Conservation (phyloP, 2,888 invertebrate genomes). For the Limnephilus lunatus region DNA sequence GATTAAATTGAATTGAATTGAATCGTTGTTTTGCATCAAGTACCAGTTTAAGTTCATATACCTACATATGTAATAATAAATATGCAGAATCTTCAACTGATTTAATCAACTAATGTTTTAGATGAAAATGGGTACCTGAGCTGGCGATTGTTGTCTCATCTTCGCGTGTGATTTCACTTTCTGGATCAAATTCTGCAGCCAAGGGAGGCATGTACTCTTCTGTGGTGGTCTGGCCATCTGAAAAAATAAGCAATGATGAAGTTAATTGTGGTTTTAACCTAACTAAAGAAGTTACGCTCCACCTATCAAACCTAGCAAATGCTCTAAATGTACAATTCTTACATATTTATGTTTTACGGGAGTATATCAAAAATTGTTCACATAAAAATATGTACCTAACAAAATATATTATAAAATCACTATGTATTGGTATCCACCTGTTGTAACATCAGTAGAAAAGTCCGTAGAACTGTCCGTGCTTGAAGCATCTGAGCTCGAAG, state of each 20-base stretch:
- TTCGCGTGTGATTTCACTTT: constrained; percentile 35
- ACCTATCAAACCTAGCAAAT: not conserved
- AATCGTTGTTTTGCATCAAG: not conserved
- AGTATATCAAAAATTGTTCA: not conserved
- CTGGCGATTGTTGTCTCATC: constrained; percentile 30
- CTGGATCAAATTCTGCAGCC: constrained; percentile 45
- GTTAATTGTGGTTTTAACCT: not conserved
- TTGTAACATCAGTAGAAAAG: constrained; percentile 55
- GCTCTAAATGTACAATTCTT: not conserved
- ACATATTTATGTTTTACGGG: not conserved
- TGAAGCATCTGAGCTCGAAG: constrained; percentile 65
- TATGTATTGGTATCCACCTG: constrained; percentile 27
- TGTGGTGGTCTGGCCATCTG: constrained; percentile 39
- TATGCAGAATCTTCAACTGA: not conserved
- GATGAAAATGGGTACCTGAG: not conserved
- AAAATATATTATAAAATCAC: not conserved
- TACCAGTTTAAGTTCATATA: not conserved
- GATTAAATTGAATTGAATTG: too few relatives aligned
- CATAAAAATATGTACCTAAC: not conserved
- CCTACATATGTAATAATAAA: not conserved
- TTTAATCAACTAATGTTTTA: not conserved
- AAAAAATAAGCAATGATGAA: not conserved
- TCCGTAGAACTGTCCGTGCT: constrained; percentile 58
- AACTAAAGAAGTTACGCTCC: not conserved
- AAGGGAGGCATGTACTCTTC: constrained; percentile 10